Evolutionary conservation across 2,888 invertebrate species (phyloP), one percentile per base, ranked within the genome.

Genomic region (Conchocele bisecta): DNA sequence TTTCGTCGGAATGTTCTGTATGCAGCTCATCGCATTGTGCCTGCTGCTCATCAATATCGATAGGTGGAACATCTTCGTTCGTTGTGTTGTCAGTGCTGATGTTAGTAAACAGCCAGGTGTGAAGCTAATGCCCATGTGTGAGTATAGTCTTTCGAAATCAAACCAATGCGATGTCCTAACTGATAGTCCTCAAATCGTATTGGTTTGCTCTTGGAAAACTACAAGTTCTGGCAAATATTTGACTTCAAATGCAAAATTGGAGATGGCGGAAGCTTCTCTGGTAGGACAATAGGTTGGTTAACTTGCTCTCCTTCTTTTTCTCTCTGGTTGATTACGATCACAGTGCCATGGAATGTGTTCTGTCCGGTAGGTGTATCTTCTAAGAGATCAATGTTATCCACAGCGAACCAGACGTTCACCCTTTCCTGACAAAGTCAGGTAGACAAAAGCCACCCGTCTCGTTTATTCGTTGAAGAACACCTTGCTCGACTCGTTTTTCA

Each of bases 381-480:
- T 15, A 67, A 42, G 28, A 65, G 63, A 24, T 65, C 63, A 41
- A 65, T 68, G 41, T 68, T 71, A 31, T 68, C 71, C 33, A 71
- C 31, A 17, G 71, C 71, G 54, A 69, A 71, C 71, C 67, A 71
- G 5, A 33, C 54, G 61, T 71, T 61, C 35, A 70, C 72, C n/a
- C n/a, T n/a, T n/a, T n/a, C n/a, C n/a, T n/a, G n/a, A n/a, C n/a
- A n/a, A n/a, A 69, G 29, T 69, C 68, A 15, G 58, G 67, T 7
- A 69, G 56, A 69, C 66, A 70, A 60, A 59, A 59, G 22, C 69
- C 53, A 22, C 35, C 54, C 15, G 37, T 20, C 54, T 54, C 54
- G 6, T 22, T 35, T 37, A 35, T 54, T 17, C 31, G 37, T 29
- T 44, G 46, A n/a, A 68, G 68, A 59, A 68, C 63, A 68, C 31